These are phyloP conservation scores for Sycophila texana DNA, from an alignment of 2,888 invertebrate species.

Conservation along the genomic window DNA sequence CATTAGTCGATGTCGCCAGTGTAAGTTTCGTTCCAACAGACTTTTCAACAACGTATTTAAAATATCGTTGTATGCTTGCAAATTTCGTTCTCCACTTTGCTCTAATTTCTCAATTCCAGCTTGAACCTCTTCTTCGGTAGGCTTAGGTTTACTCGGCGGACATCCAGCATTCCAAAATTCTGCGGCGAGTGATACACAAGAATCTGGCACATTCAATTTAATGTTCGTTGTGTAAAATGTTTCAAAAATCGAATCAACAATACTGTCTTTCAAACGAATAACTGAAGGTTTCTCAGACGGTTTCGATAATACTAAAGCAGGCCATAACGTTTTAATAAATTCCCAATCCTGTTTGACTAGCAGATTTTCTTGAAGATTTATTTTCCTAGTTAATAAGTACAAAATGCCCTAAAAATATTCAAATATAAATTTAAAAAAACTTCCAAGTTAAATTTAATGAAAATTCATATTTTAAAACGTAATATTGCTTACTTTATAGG, in stretches of 20 bases:
- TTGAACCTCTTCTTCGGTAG: conserved; percentile 72
- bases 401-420: conserved; percentile 81
- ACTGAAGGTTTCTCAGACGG: conserved; percentile 92
- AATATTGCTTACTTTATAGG: conserved; percentile 78
- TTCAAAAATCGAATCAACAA: conserved; percentile 79
- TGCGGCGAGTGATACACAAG: conserved; percentile 77
- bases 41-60: conserved; percentile 78
- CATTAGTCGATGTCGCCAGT: conserved; percentile 89
- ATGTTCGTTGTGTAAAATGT: conserved; percentile 82
- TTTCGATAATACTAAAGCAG: conserved; percentile 85
- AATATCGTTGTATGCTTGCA: conserved; percentile 77
- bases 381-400: conserved; percentile 84
- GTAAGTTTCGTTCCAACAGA: conserved; percentile 79
- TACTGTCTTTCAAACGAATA: conserved; percentile 78
- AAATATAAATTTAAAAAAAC: neutral
- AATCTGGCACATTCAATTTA: conserved; percentile 77
- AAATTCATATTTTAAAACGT: no score
- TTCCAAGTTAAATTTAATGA: no score
- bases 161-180: conserved; percentile 73
- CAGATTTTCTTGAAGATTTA: conserved; percentile 79
- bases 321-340: conserved; percentile 84
- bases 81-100: conserved; percentile 76
- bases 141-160: conserved; percentile 73
- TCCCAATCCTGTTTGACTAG: conserved; percentile 87
- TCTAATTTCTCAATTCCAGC: conserved; percentile 71